phyloP scores from a whole-genome alignment of 1,140 invertebrate genomes.

The Bombus fervidus region DNA sequence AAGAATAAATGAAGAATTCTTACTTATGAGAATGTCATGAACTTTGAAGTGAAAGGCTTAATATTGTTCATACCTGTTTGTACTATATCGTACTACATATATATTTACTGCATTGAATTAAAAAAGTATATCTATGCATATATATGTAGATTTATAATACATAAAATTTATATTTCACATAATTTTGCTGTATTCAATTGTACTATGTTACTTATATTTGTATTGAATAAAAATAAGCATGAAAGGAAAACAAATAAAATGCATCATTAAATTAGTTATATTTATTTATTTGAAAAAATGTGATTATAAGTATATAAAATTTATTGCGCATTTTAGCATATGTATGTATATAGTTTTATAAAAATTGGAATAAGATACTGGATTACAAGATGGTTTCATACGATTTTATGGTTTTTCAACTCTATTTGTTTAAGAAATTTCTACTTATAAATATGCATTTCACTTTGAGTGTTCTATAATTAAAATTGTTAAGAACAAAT shows the following conservation, averaged over 20 bases:
- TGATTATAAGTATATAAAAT: conserved; percentile 59
- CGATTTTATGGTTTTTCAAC: conserved; percentile 3
- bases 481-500: not conserved
- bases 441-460: not conserved
- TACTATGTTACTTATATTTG: not conserved
- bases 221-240: not conserved
- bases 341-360: conserved; percentile 37
- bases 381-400: conserved; percentile 19
- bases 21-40: conserved; percentile 33
- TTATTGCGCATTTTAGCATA: conserved; percentile 28
- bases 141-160: not conserved
- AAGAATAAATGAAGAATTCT: not conserved
- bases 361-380: conserved; percentile 50
- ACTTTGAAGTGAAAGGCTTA: conserved; percentile 47
- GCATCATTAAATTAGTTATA: conserved; percentile 38
- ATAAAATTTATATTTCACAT: not conserved
- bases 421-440: not conserved
- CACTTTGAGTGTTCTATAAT: not conserved
- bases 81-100: not conserved
- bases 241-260: not conserved
- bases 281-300: conserved; percentile 58
- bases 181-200: not conserved
- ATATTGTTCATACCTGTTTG: not conserved
- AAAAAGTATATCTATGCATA: not conserved
- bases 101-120: not conserved